Conservation (phyloP, 2,113 vertebrate species). For the Orthonyx spaldingii region DNA sequence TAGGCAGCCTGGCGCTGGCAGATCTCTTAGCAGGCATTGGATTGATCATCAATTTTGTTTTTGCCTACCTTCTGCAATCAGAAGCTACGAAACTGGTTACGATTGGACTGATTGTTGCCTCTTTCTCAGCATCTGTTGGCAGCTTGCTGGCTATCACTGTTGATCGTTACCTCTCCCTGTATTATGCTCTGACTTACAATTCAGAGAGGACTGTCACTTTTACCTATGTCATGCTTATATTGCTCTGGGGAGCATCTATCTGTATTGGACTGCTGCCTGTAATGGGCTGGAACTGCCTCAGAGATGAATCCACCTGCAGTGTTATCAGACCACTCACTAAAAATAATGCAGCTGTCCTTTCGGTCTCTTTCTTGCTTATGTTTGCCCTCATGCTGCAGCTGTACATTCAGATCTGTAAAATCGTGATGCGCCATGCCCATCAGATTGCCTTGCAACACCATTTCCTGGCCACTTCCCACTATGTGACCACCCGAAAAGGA, state of each 20-base stretch:
- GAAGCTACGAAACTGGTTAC: slow-evolving; percentile 94
- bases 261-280: slow-evolving; percentile 92
- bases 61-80: slow-evolving; percentile 92
- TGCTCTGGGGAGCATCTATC: slow-evolving; percentile 92
- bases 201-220: slow-evolving; percentile 95
- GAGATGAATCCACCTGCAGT: slow-evolving; percentile 91
- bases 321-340: slow-evolving; percentile 95
- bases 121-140: slow-evolving; percentile 96
- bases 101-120: slow-evolving; percentile 92
- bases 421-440: slow-evolving; percentile 95
- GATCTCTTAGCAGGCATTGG: slow-evolving; percentile 95
- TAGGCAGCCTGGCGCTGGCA: slow-evolving; percentile 94
- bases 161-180: slow-evolving; percentile 97
- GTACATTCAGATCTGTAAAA: slow-evolving; percentile 97
- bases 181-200: slow-evolving; percentile 97
- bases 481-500: slow-evolving; percentile 96
- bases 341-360: slow-evolving; percentile 93
- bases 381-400: slow-evolving; percentile 99
- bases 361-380: slow-evolving; percentile 93
- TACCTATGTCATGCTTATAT: slow-evolving; percentile 92
- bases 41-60: slow-evolving; percentile 92
- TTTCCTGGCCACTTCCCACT: slow-evolving; percentile 97
- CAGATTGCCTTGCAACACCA: slow-evolving; percentile 98
- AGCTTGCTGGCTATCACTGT: slow-evolving; percentile 98
- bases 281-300: slow-evolving; percentile 94